Evolutionary conservation across 2,888 invertebrate species (phyloP).

Genomic region (Parochlus steinenii): DNA sequence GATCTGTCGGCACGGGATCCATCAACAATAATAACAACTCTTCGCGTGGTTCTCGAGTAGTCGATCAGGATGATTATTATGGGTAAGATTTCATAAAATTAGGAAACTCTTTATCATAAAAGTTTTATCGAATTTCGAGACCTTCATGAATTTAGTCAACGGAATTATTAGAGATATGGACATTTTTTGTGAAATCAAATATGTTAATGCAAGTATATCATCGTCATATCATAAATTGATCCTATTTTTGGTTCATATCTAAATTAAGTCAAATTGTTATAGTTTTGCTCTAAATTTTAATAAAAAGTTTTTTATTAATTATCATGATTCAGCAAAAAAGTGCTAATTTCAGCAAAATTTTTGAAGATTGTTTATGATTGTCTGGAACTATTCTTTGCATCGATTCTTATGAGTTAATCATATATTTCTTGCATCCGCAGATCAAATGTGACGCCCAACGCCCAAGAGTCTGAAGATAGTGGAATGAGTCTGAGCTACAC

Average conservation of each 20-base stretch:
- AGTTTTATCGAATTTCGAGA: too few species aligned
- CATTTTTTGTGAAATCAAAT: too few species aligned
- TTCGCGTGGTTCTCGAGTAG: neutral
- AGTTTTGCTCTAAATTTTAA: slow-evolving; percentile 1
- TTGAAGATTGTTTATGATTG: too few species aligned
- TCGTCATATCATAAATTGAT: too few species aligned
- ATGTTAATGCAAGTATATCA: too few species aligned
- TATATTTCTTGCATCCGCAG: too few species aligned
- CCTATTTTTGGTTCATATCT: neutral
- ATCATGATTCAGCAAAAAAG: slow-evolving; percentile 31
- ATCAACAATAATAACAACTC: neutral
- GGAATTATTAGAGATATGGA: too few species aligned
- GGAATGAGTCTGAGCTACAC: slow-evolving; percentile 26
- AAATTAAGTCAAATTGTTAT: neutral
- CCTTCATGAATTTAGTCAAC: too few species aligned
- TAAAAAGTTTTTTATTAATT: slow-evolving; percentile 21
- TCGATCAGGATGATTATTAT: slow-evolving; percentile 9
- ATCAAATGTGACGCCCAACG: slow-evolving; percentile 16
- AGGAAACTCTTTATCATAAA: neutral
- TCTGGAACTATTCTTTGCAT: too few species aligned
- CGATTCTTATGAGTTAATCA: too few species aligned
- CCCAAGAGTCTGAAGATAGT: slow-evolving; percentile 20
- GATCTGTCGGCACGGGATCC: slow-evolving; percentile 6
- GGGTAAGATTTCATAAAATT: slow-evolving; percentile 2
- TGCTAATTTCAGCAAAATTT: too few species aligned